phyloP scores from a whole-genome alignment of 2,113 vertebrate species.

The Pedetes capensis region DNA sequence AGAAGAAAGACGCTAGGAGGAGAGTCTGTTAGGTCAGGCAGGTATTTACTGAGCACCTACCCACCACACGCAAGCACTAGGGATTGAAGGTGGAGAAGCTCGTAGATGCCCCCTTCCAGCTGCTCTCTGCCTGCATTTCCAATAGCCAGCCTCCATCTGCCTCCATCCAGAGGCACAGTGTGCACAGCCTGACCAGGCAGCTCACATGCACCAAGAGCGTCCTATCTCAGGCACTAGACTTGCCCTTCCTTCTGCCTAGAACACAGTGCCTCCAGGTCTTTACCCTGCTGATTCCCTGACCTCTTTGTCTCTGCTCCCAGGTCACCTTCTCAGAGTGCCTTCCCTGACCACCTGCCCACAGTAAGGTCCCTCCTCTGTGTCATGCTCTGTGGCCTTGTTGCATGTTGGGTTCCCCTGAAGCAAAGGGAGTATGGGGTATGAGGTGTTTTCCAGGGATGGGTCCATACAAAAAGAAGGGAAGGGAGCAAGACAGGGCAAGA shows the following conservation, averaged over 20 bases:
- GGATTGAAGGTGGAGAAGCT: not conserved
- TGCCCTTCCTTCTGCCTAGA: not conserved
- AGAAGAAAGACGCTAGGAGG: not conserved
- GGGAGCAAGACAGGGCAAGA: not conserved
- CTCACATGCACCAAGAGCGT: not conserved
- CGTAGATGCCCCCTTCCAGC: too few species aligned
- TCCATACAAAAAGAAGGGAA: not conserved
- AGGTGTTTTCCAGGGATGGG: not conserved
- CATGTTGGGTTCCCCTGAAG: not conserved
- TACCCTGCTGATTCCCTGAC: not conserved
- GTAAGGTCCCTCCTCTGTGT: rapidly evolving
- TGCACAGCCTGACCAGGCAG: too few species aligned
- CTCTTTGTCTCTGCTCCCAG: too few species aligned
- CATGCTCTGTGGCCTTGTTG: rapidly evolving
- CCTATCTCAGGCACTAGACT: not conserved
- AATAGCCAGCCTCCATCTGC: rapidly evolving
- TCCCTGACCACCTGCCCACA: not conserved
- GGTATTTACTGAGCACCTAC: not conserved
- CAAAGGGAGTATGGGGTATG: not conserved
- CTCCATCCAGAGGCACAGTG: too few species aligned
- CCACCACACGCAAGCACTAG: too few species aligned
- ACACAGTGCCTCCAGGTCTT: not conserved
- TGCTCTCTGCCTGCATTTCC: too few species aligned
- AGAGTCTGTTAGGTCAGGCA: not conserved
- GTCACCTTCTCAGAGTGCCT: not conserved